phyloP scores from a whole-genome alignment of 1,140 invertebrate genomes.

The Epicauta chinensis region DNA sequence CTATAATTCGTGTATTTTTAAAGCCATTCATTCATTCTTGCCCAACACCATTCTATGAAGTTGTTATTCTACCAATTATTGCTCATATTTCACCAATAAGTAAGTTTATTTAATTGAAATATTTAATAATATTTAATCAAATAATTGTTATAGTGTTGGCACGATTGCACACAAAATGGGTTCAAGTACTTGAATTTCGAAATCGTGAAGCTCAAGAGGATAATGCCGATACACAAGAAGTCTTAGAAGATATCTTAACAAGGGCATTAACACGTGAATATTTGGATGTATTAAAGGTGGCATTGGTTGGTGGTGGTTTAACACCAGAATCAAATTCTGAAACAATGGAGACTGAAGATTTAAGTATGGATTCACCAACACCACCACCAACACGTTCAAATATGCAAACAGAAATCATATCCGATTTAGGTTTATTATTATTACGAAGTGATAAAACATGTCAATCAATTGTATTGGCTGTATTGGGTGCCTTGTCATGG shows the following conservation, averaged over 20 bases:
- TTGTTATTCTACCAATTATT: constrained; percentile 71
- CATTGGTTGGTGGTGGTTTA: constrained; percentile 46
- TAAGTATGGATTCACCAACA: constrained; percentile 52
- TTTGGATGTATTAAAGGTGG: constrained; percentile 72
- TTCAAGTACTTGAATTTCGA: constrained; percentile 71
- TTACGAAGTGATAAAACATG: constrained; percentile 58
- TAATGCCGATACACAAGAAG: constrained; percentile 75
- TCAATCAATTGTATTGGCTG: constrained; percentile 56
- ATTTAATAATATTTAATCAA: too few relatives aligned
- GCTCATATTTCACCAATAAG: constrained; percentile 70
- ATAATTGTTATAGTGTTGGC: constrained; percentile 59
- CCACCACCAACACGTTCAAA: constrained; percentile 47
- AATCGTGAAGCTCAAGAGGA: constrained; percentile 62
- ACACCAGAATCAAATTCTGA: constrained; percentile 42
- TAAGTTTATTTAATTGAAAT: constrained; percentile 48
- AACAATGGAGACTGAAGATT: constrained; percentile 63
- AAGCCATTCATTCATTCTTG: constrained; percentile 81
- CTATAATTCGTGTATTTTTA: constrained; percentile 76
- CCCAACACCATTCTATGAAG: constrained; percentile 66
- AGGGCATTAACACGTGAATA: constrained; percentile 82
- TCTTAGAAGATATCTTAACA: constrained; percentile 82
- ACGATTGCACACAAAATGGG: constrained; percentile 70
- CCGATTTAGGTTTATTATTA: constrained; percentile 63
- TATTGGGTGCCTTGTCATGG: constrained; percentile 73
- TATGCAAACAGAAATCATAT: constrained; percentile 59